Conservation (phyloP, 1,140 invertebrate species). For the Galleria mellonella region DNA sequence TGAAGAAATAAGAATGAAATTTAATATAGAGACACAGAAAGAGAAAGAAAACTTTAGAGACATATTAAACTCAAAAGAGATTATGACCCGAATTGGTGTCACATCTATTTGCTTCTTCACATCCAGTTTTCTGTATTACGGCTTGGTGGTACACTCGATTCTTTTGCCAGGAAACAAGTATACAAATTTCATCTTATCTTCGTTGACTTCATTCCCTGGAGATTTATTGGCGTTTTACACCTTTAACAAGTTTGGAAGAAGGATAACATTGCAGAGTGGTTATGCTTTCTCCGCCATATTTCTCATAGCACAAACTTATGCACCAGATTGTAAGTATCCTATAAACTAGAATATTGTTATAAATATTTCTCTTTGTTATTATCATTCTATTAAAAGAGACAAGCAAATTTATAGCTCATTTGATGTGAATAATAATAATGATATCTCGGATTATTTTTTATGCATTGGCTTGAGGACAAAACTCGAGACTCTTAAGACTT, state of each 20-base stretch:
- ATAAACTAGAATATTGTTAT: too few species aligned
- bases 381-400: too few species aligned
- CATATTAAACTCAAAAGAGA: constrained; percentile 49
- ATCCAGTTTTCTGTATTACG: constrained; percentile 85
- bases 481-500: too few species aligned
- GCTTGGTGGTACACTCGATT: constrained; percentile 83
- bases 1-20: constrained; percentile 37
- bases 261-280: constrained; percentile 71
- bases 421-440: too few species aligned
- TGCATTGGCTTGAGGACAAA: too few species aligned
- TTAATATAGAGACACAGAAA: constrained; percentile 42
- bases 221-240: constrained; percentile 78
- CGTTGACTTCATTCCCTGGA: constrained; percentile 80
- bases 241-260: constrained; percentile 78
- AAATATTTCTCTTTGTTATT: too few species aligned
- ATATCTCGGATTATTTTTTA: too few species aligned
- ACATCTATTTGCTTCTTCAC: constrained; percentile 79
- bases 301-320: constrained; percentile 33
- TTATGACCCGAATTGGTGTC: constrained; percentile 38
- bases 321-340: constrained; percentile 44
- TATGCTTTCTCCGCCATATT: constrained; percentile 75
- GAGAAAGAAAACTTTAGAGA: constrained; percentile 44
- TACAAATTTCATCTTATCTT: constrained; percentile 79
- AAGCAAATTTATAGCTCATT: too few species aligned
- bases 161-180: constrained; percentile 82